phyloP scores from a whole-genome alignment of 1,140 invertebrate species.

The Drosophila athabasca region DNA sequence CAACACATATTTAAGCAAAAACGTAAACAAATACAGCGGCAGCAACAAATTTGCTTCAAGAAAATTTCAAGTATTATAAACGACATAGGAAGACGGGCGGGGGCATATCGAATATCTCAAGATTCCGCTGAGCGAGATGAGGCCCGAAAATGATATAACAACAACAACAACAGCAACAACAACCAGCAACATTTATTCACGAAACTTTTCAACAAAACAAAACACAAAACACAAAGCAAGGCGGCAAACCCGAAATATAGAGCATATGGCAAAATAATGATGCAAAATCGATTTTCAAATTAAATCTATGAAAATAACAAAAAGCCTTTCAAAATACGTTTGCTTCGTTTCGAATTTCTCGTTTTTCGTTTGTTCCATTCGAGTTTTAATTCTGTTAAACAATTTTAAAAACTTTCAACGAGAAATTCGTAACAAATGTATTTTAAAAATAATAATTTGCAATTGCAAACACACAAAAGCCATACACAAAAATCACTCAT shows the following conservation, averaged over 20 bases:
- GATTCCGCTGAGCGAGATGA: constrained; percentile 48
- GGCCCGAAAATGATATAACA: constrained; percentile 7
- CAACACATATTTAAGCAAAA: constrained; percentile 53
- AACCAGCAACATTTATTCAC: constrained; percentile 29
- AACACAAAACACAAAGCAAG: constrained; percentile 15
- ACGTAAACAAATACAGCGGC: constrained; percentile 13
- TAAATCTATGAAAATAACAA: constrained; percentile 34
- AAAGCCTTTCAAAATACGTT: too few relatives aligned
- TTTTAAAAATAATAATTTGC: too few relatives aligned
- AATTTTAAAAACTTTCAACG: too few relatives aligned
- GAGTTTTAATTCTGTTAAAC: constrained; percentile 20
- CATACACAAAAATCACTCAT: too few relatives aligned
- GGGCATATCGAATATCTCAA: constrained; percentile 19
- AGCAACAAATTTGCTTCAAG: constrained; percentile 56
- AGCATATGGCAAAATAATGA: too few relatives aligned
- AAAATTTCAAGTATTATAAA: constrained; percentile 70
- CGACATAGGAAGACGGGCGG: constrained; percentile 28
- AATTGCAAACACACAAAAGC: too few relatives aligned
- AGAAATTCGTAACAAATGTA: too few relatives aligned
- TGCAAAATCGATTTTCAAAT: constrained; percentile 52
- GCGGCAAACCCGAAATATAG: constrained; percentile 30
- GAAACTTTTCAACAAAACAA: constrained; percentile 11
- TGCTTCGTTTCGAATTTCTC: too few relatives aligned
- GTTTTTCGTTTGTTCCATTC: too few relatives aligned
- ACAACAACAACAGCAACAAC: constrained; percentile 11